phyloP scores from a whole-genome alignment of 2,797 vertebrate genomes.

The Pangasius sanitwongsei region DNA sequence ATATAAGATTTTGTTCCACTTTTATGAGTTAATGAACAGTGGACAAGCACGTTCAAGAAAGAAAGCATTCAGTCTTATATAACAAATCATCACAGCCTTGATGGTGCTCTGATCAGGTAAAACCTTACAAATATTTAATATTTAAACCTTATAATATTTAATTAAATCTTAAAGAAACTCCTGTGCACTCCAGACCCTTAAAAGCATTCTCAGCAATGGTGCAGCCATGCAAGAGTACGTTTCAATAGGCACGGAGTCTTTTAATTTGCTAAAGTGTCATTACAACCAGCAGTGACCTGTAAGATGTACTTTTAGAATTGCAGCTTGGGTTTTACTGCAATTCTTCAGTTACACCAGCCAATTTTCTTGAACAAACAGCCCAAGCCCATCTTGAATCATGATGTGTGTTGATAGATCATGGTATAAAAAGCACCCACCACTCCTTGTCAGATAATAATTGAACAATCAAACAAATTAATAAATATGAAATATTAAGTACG shows the following conservation, averaged over 20 bases:
- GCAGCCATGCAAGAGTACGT: conserved; percentile 43
- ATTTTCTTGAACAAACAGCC: conserved; percentile 34
- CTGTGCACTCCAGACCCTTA: conserved; percentile 50
- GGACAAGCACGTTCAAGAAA: not conserved
- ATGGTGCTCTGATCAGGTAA: conserved; percentile 36
- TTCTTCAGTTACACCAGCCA: conserved; percentile 34
- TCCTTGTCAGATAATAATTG: no score
- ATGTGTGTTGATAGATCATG: conserved; percentile 6
- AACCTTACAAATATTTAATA: conserved; percentile 55
- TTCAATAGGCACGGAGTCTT: conserved; percentile 44
- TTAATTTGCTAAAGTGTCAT: conserved; percentile 47
- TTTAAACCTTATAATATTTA: conserved; percentile 44
- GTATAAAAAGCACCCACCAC: conserved; percentile 3
- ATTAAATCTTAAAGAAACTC: conserved; percentile 45
- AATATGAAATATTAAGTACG: no score
- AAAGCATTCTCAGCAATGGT: conserved; percentile 52
- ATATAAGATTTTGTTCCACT: not conserved
- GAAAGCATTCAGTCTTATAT: conserved; percentile 36
- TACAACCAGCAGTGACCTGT: conserved; percentile 48
- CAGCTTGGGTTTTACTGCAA: conserved; percentile 37
- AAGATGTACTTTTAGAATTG: conserved; percentile 43
- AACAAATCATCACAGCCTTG: conserved; percentile 24
- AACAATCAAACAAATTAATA: no score
- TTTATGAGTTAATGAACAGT: not conserved
- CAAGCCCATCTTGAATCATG: conserved; percentile 6